Evolutionary conservation across 2,888 invertebrate genomes (phyloP), one percentile per base, ranked within the genome.

Genomic region (Pachycephus smyrnensis): DNA sequence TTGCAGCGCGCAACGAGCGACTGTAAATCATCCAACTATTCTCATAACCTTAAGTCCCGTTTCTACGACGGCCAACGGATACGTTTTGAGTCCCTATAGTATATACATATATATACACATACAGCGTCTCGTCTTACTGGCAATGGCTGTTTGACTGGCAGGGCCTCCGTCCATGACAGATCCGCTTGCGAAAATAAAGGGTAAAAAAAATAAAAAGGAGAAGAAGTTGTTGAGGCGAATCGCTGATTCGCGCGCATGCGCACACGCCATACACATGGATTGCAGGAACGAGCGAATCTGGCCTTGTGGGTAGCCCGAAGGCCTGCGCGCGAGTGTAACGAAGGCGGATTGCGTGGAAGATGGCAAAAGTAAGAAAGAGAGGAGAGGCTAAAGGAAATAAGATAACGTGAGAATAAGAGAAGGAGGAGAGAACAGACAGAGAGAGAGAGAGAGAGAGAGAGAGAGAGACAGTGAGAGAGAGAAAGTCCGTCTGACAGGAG

Each of bases 141-240:
- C 23, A 55, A 23, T 79, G 85, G 82, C 81, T 85, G 83, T 84
- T 88, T 86, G 88, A 87, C 84, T 88, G 88, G 85, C 88, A 86
- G 83, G 84, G 84, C 83, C 84, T 86, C 87, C 86, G 87, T 88
- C 83, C 84, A 85, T 55, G 55, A 55, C 55, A 55, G 55, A 23
- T 55, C 55, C 55, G 55, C 55, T 55, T 55, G 55, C 55, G 55
- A 55, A 55, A 55, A 55, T 55, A 55, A 55, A 55, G 23, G 23
- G 6, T 55, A 55, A 23, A 55, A 40, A 15, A 55, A 35, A 35
- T 35, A 35, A 35, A 35, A 55, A 23, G 6, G 55, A 55, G 23
- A 55, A 23, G 55, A 55, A 55, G 55, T 55, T 9, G 23, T 55
- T 55, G 23, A 55, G 55, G 55, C 55, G 55, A 55, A 55, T 55